phyloP scores from a whole-genome alignment of 2,797 vertebrate genomes.

The Gallinago solitaria region DNA sequence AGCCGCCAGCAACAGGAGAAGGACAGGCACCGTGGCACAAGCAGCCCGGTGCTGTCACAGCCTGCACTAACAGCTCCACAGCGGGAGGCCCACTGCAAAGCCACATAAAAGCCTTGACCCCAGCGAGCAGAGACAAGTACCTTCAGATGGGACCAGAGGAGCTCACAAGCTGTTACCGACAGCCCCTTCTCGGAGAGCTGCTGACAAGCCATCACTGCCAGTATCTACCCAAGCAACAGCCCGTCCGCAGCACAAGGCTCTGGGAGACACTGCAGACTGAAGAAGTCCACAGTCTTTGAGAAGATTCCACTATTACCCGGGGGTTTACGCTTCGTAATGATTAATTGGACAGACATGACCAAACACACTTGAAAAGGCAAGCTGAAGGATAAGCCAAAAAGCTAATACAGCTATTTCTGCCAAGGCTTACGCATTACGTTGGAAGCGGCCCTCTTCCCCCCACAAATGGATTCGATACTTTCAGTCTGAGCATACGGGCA shows the following conservation, averaged over 20 bases:
- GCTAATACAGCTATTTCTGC: neutral
- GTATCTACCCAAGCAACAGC: accelerated
- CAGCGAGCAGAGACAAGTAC: neutral
- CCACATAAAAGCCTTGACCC: neutral
- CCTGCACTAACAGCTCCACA: neutral
- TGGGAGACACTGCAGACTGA: neutral
- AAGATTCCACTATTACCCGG: neutral
- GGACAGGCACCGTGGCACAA: neutral
- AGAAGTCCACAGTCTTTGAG: neutral
- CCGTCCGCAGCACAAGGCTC: neutral
- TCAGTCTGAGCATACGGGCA: neutral
- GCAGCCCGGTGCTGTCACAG: neutral
- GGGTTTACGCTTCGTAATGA: neutral
- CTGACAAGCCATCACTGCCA: neutral
- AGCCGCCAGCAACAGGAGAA: neutral
- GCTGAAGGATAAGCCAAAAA: neutral
- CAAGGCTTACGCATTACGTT: neutral
- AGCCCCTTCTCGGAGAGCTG: neutral
- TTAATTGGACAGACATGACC: neutral
- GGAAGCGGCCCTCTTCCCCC: neutral
- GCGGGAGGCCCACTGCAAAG: neutral
- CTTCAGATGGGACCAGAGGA: neutral
- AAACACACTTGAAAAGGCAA: neutral
- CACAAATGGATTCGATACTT: neutral
- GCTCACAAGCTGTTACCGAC: neutral